Evolutionary conservation across 2,888 invertebrate genomes (phyloP).

Genomic region (Lithosia quadra): DNA sequence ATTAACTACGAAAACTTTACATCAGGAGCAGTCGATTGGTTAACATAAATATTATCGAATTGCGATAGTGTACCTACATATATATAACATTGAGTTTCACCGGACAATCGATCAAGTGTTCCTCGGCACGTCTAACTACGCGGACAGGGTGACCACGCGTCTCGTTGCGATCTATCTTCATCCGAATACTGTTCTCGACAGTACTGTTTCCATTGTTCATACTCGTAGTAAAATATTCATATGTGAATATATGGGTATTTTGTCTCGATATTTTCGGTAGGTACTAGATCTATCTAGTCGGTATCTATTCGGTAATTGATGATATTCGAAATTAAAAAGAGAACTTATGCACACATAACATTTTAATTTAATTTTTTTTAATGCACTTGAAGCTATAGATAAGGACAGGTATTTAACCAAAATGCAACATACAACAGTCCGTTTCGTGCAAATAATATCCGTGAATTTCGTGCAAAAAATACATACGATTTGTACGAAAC

Average conservation of each 20-base stretch:
- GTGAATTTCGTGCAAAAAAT: too few relatives aligned
- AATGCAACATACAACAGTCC: too few relatives aligned
- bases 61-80: neutral
- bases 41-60: neutral
- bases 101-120: constrained; percentile 53
- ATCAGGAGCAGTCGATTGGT: neutral
- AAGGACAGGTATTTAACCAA: too few relatives aligned
- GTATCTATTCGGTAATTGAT: too few relatives aligned
- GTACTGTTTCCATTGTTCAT: constrained; percentile 26
- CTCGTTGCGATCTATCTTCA: constrained; percentile 80
- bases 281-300: too few relatives aligned
- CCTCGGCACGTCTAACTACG: constrained; percentile 43
- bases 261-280: neutral
- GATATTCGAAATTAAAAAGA: neutral
- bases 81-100: constrained; percentile 1
- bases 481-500: neutral
- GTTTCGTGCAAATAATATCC: too few relatives aligned
- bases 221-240: neutral
- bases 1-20: neutral
- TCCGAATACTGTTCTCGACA: constrained; percentile 61
- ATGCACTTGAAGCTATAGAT: too few relatives aligned
- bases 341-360: too few relatives aligned
- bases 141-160: constrained; percentile 80
- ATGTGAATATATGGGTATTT: neutral
- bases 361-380: too few relatives aligned